These are phyloP conservation scores for Speoplatyrhinus poulsoni DNA, from an alignment of 2,113 vertebrate species.

Conservation along the genomic window DNA sequence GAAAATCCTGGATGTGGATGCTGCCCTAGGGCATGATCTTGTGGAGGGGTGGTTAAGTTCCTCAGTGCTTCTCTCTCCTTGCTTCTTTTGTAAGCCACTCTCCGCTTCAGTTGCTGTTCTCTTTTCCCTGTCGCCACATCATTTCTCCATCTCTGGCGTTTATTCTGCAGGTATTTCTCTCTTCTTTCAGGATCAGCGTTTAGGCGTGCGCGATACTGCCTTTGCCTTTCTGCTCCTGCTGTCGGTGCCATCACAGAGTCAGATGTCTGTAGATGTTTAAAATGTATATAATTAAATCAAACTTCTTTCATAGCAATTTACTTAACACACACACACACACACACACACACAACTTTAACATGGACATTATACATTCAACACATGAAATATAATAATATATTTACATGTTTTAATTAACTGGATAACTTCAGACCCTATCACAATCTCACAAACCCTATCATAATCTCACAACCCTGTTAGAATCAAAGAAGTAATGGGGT, in stretches of 20 bases:
- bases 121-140: neutral
- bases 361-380: neutral
- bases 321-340: neutral
- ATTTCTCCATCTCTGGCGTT: neutral
- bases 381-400: neutral
- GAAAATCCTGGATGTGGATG: no score
- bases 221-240: neutral
- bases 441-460: neutral
- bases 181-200: neutral
- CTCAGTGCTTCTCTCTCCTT: no score
- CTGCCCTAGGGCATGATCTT: no score
- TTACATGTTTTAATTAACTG: neutral
- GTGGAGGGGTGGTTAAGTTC: no score
- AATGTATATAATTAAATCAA: neutral
- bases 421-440: neutral
- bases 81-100: no score
- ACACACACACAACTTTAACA: neutral
- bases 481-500: slow-evolving; percentile 1
- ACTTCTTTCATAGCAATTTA: neutral
- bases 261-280: slow-evolving; percentile 4
- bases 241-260: neutral
- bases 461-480: neutral
- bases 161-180: neutral
- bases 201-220: neutral
- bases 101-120: no score